Conservation (phyloP, 2,797 vertebrate genomes). For the Erpetoichthys calabaricus region DNA sequence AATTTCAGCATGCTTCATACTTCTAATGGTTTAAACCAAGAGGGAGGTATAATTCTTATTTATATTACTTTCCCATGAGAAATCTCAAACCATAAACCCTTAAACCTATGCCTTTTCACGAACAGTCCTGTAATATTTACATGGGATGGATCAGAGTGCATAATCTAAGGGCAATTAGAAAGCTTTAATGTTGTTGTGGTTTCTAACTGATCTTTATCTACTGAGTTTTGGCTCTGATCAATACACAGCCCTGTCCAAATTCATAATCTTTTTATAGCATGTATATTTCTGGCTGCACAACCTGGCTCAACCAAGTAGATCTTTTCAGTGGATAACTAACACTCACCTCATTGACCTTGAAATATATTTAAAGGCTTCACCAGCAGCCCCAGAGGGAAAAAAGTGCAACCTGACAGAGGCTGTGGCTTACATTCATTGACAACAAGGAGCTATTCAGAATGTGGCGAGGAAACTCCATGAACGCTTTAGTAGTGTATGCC, state of each 20-base stretch:
- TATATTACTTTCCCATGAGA: conserved; percentile 72
- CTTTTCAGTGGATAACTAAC: neutral
- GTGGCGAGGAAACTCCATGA: no score
- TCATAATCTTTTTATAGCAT: neutral
- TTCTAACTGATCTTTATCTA: conserved; percentile 37
- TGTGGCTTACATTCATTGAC: neutral
- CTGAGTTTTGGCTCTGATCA: no score
- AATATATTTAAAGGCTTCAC: conserved; percentile 1
- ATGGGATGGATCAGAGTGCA: conserved; percentile 44
- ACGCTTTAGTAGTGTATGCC: no score
- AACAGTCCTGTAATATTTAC: conserved; percentile 57
- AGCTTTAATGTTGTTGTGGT: conserved; percentile 40
- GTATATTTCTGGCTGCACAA: neutral
- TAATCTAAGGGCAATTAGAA: conserved; percentile 43
- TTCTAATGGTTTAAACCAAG: conserved; percentile 61
- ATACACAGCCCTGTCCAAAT: neutral
- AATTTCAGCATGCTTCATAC: conserved; percentile 65
- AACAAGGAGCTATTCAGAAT: neutral
- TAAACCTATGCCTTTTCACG: conserved; percentile 50
- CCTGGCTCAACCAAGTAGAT: conserved; percentile 2
- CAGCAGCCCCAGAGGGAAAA: neutral
- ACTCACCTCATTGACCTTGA: neutral
- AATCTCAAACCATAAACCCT: conserved; percentile 50
- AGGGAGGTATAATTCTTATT: conserved; percentile 72
- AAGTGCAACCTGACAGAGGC: no score